A percentile compares a stretch with the other conserved stretches of the same genome.
Conservation (phyloP, 2,888 invertebrate species). For the Junonia oenone region DNA sequence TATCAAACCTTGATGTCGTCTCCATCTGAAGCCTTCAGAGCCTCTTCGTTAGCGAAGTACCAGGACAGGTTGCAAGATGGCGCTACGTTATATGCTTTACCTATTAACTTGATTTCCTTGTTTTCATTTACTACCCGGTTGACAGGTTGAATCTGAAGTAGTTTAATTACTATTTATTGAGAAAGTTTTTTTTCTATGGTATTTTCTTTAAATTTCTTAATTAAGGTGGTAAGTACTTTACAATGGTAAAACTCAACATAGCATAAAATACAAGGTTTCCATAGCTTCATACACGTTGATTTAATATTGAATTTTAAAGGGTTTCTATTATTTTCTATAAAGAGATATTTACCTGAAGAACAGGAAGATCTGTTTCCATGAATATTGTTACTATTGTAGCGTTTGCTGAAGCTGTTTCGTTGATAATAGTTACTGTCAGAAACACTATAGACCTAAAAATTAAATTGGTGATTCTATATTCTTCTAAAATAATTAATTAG, state of each 20-base stretch:
- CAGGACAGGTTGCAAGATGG: conserved; percentile 50
- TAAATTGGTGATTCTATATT: too few species aligned
- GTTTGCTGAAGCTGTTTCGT: background rate
- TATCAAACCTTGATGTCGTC: background rate
- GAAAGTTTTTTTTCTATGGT: too few species aligned
- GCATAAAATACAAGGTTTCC: too few species aligned
- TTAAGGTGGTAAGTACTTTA: too few species aligned
- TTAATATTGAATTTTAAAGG: too few species aligned
- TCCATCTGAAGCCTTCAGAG: conserved; percentile 17
- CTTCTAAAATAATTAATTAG: too few species aligned
- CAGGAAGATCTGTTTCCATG: background rate
- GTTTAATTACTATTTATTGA: background rate
- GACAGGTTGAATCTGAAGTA: conserved; percentile 30
- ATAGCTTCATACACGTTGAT: too few species aligned
- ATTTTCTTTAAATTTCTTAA: too few species aligned
- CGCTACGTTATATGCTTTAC: conserved; percentile 43
- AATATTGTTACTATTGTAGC: background rate
- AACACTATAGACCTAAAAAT: background rate
- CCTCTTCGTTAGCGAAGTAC: conserved; percentile 44
- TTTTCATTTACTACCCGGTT: conserved; percentile 41
- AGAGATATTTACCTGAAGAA: background rate
- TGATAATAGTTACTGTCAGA: background rate
- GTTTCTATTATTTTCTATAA: too few species aligned
- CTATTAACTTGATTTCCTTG: conserved; percentile 35
- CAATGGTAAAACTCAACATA: too few species aligned